Base-by-base conservation (phyloP, 2,797 vertebrate genomes). In the Chaetophractus vellerosus region DNA sequence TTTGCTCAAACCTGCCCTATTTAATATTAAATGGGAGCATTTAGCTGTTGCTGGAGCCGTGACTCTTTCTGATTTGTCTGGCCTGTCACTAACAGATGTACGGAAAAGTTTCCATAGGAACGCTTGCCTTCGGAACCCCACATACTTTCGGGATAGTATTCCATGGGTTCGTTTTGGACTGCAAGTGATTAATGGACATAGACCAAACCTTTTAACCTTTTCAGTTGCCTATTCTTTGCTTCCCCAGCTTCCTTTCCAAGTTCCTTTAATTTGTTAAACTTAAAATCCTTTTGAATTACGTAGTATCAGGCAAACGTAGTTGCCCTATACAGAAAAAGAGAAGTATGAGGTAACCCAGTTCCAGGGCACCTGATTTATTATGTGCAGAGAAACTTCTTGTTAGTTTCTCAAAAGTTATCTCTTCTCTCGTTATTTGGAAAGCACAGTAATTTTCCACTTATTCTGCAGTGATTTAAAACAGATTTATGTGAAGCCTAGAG, bases 341-440 rank as follows among this genome's bases (percentile, higher is more conserved):
- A 88, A 90, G 80, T 45, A 59, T 82, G 36, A 95, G 68, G 71
- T 97, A 95, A 94, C 94, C 92, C 91, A 94, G 59, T 97, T 97
- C 97, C 76, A 64, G 89, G 97, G 94, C 0, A 0, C 84, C 84
- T 5, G 26, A 93, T 94, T 98, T 97, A 95, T 76, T 91, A 92
- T 88, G 94, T 91, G 95, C 93, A 96, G 96, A 95, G 96, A 97
- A 93, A 76, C 75, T 90, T 95, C 94, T 88, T 91, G 24, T 94
- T 96, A 95, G 88, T 96, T 96, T 98, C 96, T 96, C 0, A 0
- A 97, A 97, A 97, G 80, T 97, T 96, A 98, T 96, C 97, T 98
- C 91, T 89, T 83, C 94, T 97, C 94, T 96, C 95, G 88, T 97
- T 98, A 95, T 98, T 98, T 98, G 98, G 97, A 97, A 97, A 98